Evolutionary conservation across 2,797 vertebrate species (phyloP).

Genomic region (Rallus crepitans): DNA sequence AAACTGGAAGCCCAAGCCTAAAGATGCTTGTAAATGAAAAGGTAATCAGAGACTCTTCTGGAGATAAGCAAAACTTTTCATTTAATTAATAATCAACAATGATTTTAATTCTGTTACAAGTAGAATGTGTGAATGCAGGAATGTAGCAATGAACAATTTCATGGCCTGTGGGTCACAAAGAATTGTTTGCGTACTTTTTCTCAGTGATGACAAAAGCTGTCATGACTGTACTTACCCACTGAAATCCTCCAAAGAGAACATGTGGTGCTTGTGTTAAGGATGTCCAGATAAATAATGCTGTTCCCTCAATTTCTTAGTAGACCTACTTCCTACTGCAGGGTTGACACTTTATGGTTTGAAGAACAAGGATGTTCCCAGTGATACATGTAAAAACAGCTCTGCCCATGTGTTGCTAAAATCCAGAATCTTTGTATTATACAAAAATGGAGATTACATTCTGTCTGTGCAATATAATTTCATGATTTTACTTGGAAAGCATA

Average conservation of each 20-base stretch:
- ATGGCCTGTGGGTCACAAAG: neutral
- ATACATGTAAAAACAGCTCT: neutral
- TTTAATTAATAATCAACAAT: neutral
- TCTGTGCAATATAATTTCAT: neutral
- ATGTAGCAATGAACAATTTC: neutral
- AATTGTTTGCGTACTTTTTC: neutral
- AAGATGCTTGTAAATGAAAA: neutral
- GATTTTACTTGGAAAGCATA: neutral
- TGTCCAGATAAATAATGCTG: neutral
- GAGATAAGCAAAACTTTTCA: neutral
- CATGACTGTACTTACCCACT: neutral
- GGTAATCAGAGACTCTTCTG: neutral
- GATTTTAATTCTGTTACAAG: neutral
- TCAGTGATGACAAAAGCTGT: neutral
- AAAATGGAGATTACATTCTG: neutral
- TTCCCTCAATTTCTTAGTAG: neutral
- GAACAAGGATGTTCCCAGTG: neutral
- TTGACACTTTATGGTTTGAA: neutral
- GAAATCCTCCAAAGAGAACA: neutral
- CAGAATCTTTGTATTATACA: neutral
- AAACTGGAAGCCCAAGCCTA: neutral
- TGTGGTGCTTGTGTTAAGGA: neutral
- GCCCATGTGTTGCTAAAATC: neutral
- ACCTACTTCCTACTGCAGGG: neutral
- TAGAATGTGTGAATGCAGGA: neutral